Evolutionary conservation across 1,140 invertebrate species (phyloP).

Genomic region (Potamilus streckersoni): DNA sequence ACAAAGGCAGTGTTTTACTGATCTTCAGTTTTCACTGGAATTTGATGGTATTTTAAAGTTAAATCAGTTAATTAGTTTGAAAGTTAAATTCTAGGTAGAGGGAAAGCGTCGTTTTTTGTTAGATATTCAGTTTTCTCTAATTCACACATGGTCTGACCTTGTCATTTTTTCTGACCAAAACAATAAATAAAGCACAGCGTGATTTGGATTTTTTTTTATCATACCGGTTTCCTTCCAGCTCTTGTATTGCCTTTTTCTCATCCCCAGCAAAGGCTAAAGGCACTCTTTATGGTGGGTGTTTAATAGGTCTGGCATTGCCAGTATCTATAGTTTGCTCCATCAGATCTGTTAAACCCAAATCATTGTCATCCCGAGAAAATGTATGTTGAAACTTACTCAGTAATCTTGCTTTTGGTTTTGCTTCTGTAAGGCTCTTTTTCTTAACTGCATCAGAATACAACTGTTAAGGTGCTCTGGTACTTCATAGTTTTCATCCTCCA

Average conservation of each 20-base stretch:
- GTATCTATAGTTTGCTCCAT: conserved; percentile 27
- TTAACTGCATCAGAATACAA: conserved; percentile 7
- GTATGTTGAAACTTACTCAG: conserved; percentile 18
- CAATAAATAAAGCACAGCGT: no score
- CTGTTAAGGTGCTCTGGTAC: conserved; percentile 16
- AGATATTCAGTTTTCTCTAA: no score
- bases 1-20: no score
- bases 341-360: conserved; percentile 23
- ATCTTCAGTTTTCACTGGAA: no score
- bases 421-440: neutral
- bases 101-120: no score
- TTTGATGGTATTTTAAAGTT: no score
- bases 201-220: no score
- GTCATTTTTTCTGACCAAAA: no score
- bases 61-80: no score
- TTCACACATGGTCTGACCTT: no score
- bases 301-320: conserved; percentile 16
- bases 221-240: conserved; percentile 12
- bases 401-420: conserved; percentile 1
- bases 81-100: no score
- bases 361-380: conserved; percentile 27
- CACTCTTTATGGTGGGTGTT: conserved; percentile 15
- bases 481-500: no score
- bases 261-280: conserved; percentile 17
- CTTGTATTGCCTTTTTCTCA: conserved; percentile 18